Percentiles rank a stretch among this genome's conserved stretches.
phyloP scores from a whole-genome alignment of 2,113 vertebrate species.

The Phalacrocorax brasilianus region DNA sequence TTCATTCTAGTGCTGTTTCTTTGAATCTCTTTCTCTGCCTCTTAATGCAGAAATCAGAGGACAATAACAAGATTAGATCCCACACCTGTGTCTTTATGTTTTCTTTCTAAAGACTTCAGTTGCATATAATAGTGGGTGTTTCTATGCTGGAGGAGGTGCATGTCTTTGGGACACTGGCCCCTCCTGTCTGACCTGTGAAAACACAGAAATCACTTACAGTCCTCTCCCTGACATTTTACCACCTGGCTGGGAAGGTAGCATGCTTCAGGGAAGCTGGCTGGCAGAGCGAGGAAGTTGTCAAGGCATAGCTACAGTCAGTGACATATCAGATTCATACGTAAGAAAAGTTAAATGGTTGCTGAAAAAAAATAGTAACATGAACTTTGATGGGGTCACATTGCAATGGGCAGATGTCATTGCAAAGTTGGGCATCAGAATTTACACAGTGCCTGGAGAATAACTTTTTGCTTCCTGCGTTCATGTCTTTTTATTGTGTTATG shows the following conservation, averaged over 20 bases:
- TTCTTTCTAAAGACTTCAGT: neutral
- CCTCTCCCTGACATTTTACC: neutral
- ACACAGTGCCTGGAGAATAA: neutral
- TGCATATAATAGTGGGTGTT: neutral
- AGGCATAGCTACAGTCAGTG: neutral
- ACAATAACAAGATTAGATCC: neutral
- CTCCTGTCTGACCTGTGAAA: neutral
- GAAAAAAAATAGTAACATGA: neutral
- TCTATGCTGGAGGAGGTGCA: neutral
- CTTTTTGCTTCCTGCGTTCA: neutral
- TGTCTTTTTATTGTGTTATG: neutral
- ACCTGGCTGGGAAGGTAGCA: neutral
- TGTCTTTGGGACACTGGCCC: neutral
- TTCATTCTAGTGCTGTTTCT: neutral
- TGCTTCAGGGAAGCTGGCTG: neutral
- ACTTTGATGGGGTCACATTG: fast-evolving
- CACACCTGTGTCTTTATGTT: fast-evolving
- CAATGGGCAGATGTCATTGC: neutral
- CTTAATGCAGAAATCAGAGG: neutral
- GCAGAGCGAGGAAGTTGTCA: neutral
- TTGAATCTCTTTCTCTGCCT: neutral
- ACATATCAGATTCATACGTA: neutral
- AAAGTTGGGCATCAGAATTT: neutral
- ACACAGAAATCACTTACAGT: neutral
- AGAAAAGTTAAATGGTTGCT: neutral